phyloP scores from a whole-genome alignment of 1,140 invertebrate genomes.

The Alviniconcha marisindica region DNA sequence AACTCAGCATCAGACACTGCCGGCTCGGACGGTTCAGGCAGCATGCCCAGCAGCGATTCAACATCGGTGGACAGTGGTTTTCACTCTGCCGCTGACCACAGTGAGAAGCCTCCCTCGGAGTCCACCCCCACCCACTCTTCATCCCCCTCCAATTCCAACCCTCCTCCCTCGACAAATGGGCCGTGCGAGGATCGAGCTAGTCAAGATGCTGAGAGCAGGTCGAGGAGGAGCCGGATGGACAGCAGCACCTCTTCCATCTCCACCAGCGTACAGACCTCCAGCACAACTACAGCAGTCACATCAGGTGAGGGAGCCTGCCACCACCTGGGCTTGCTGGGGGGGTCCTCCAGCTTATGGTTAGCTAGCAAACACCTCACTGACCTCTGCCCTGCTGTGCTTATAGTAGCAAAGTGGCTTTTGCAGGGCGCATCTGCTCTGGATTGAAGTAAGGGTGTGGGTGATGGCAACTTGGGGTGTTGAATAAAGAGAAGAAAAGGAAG shows the following conservation, averaged over 20 bases:
- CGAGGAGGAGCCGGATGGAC: slow-evolving; percentile 11
- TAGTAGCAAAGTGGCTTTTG: no score
- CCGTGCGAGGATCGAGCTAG: slow-evolving; percentile 37
- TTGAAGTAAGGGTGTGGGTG: no score
- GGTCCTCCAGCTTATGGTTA: no score
- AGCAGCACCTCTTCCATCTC: slow-evolving; percentile 7
- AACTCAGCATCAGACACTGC: slow-evolving; percentile 33
- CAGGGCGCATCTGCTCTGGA: no score
- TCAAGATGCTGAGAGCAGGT: slow-evolving; percentile 36
- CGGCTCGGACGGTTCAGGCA: slow-evolving; percentile 44
- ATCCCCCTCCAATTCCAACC: slow-evolving; percentile 32
- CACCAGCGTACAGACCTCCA: slow-evolving; percentile 36
- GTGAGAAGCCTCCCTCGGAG: slow-evolving; percentile 48
- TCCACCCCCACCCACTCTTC: slow-evolving; percentile 39
- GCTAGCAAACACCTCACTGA: no score
- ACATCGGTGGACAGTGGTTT: slow-evolving; percentile 52
- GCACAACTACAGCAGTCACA: slow-evolving; percentile 43
- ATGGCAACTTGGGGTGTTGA: no score
- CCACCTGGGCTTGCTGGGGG: no score
- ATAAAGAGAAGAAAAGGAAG: no score
- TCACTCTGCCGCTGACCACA: slow-evolving; percentile 49
- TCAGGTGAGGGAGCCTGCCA: slow-evolving; percentile 13
- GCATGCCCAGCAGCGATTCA: slow-evolving; percentile 49
- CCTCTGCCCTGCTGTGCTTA: no score
- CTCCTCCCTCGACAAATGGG: slow-evolving; percentile 29